A percentile compares a stretch with the other conserved stretches of the same genome.
Conservation (phyloP, 2,888 invertebrate genomes). For the Apamea sordens region DNA sequence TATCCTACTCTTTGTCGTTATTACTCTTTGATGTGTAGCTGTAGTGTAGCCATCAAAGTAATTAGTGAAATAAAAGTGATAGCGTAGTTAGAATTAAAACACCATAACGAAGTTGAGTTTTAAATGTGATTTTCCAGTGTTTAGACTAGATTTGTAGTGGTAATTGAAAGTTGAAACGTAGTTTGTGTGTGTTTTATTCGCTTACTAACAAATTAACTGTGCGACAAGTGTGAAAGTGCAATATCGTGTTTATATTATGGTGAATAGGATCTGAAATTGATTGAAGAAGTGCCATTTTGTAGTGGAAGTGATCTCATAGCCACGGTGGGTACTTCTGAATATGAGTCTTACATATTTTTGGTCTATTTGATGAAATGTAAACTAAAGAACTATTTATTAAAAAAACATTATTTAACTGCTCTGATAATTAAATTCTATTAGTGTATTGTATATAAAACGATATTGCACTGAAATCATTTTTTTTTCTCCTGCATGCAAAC, state of each 20-base stretch:
- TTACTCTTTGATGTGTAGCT: conserved; percentile 33
- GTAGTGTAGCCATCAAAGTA: conserved; percentile 24
- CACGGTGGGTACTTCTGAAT: conserved; percentile 45
- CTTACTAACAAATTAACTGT: conserved; percentile 33
- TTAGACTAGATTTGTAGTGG: conserved; percentile 9
- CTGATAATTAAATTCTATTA: not conserved
- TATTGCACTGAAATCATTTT: conserved; percentile 25
- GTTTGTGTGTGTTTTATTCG: conserved; percentile 31
- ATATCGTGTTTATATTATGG: conserved; percentile 43
- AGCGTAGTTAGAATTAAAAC: conserved; percentile 13
- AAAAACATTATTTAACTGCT: not conserved
- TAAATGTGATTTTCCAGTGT: conserved; percentile 8
- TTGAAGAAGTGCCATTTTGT: conserved; percentile 32
- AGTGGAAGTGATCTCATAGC: conserved; percentile 29
- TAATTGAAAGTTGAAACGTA: conserved; percentile 19
- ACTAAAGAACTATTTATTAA: not conserved
- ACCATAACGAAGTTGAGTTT: not conserved
- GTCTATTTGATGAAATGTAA: not conserved
- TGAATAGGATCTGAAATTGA: conserved; percentile 17
- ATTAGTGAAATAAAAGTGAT: conserved; percentile 37
- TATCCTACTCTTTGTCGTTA: conserved; percentile 37
- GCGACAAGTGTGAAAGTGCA: conserved; percentile 42
- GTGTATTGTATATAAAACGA: conserved; percentile 7
- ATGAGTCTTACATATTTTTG: not conserved
- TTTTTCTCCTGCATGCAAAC: conserved; percentile 26